Evolutionary conservation across 2,888 invertebrate genomes (phyloP), one percentile per base, ranked within the genome.

Genomic region (Plagodis dolabraria): DNA sequence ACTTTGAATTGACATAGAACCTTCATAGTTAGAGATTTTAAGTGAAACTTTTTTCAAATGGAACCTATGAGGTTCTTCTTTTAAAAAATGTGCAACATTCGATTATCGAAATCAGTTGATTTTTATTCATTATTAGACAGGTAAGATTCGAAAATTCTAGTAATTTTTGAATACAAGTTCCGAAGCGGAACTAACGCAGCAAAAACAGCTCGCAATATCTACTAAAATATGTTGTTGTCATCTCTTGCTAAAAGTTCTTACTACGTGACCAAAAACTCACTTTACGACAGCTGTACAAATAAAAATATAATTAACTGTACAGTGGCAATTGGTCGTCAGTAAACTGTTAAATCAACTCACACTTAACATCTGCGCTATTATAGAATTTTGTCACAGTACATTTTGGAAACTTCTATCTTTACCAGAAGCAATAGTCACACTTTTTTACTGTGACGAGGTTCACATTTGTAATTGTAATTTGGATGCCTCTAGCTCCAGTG

Each of bases 281-380:
- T 58, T 54, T 49, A 53, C 52, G 50, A 63, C 65, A 63, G 63
- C 54, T 65, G 57, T 44, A 36, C 54, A 55, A 51, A 57, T 53
- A 58, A 48, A 45, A n/a, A n/a, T 47, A 49, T 50, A 48, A 64
- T 64, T 60, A 61, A 57, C 63, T 45, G 56, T 60, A 56, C 12
- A 51, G 49, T 64, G 66, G n/a, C 52, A 61, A 66, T 61, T 58
- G 57, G 35, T 57, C 38, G 45, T 57, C 53, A 47, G 57, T 54
- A 59, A 61, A 63, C 50, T 51, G 54, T 40, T 52, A 52, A 48
- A 51, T 54, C 56, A 43, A 52, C 47, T 33, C 51, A 40, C 40
- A 6, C 42, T 42, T 42, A 7, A 5, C 9, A 42, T 43, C 36
- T 5, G 36, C 12, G 10, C 36, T 33, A 47, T 7, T 12, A 0